These are phyloP conservation scores for Porites evermanni DNA, from an alignment of 92 coral and sea anemone species.

Conservation along the genomic window DNA sequence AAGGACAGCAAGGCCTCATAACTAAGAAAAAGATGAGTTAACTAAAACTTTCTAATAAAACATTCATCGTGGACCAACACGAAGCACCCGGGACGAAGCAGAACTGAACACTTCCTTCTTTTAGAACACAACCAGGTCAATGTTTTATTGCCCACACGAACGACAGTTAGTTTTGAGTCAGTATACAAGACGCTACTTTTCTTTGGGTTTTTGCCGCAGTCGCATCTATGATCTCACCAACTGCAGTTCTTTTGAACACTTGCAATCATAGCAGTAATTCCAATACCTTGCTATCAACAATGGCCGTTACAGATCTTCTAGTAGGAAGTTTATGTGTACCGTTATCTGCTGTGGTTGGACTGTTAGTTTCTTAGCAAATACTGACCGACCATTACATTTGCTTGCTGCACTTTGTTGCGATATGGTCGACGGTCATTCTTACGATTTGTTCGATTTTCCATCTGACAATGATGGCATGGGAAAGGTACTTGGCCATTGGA, in stretches of 20 bases:
- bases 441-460: not conserved
- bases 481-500: conserved; percentile 2
- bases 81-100: too few species aligned
- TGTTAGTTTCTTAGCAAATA: not conserved
- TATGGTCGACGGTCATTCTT: too few species aligned
- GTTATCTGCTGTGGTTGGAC: not conserved
- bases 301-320: conserved; percentile 25
- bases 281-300: not conserved
- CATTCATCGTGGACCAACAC: not conserved
- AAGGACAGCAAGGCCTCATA: too few species aligned
- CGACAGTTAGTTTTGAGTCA: not conserved
- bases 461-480: conserved; percentile 18
- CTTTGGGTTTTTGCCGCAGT: not conserved
- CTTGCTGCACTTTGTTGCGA: not conserved
- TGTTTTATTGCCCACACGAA: conserved; percentile 1
- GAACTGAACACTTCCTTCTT: not conserved
- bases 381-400: not conserved
- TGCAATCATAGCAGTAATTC: not conserved
- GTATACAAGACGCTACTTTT: not conserved
- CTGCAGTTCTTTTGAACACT: not conserved
- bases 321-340: not conserved
- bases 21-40: too few species aligned
- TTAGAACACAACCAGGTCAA: not conserved
- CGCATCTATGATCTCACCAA: not conserved
- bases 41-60: too few species aligned